phyloP scores from a whole-genome alignment of 2,113 vertebrate genomes.

The Capreolus pygargus region DNA sequence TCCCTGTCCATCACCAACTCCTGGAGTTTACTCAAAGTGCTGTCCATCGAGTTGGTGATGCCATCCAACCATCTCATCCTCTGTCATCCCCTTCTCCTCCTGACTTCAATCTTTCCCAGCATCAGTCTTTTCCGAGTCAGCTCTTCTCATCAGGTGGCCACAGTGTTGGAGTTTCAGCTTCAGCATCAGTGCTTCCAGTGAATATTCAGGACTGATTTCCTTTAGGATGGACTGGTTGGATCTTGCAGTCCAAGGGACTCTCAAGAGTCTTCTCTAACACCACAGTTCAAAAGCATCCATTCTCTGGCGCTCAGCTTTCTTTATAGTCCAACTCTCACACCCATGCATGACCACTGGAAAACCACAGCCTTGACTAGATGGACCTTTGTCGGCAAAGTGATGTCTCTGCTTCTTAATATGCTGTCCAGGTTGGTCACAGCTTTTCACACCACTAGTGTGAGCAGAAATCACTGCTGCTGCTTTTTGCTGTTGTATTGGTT shows the following conservation, averaged over 20 bases:
- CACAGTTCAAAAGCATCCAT: neutral
- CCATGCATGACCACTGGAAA: neutral
- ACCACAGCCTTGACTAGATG: neutral
- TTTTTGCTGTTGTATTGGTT: neutral
- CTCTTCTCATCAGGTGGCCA: neutral
- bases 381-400: neutral
- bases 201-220: neutral
- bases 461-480: neutral
- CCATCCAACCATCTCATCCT: neutral
- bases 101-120: neutral
- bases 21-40: neutral
- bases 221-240: neutral
- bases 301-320: neutral
- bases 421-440: neutral
- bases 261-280: neutral
- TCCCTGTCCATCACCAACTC: neutral
- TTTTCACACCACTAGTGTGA: rapidly evolving
- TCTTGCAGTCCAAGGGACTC: neutral
- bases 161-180: neutral
- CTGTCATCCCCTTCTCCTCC: neutral
- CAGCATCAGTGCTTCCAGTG: neutral
- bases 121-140: neutral
- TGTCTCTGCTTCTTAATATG: neutral
- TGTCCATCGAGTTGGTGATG: neutral
- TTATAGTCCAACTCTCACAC: neutral